Base-by-base conservation (phyloP, 2,113 vertebrate species). In the Oxygymnocypris stewartii region DNA sequence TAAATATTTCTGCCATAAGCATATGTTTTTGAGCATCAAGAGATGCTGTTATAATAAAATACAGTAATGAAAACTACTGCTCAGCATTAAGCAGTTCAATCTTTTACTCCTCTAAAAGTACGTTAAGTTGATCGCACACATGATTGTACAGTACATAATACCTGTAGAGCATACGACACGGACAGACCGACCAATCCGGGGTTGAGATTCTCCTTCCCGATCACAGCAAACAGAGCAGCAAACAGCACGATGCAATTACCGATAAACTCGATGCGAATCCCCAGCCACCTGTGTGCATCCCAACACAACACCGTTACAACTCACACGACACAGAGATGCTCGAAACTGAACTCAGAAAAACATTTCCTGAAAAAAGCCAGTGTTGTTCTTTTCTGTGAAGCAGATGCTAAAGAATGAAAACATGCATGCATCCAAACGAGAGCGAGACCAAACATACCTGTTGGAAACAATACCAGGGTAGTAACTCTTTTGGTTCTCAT, bases 241-340 rank as follows among this genome's bases (percentile, higher is more conserved):
- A 99, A 99, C 86, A 99, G 88, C 84, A 99, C 98, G 0, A 99
- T 92, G 73, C 96, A 99, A 91, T 96, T 99, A 9, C 98, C 98
- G 65, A 99, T 95, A 84, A 97, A 98, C 88, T 99, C 98, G 0
- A 99, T 95, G 0, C 95, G 94, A 74, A 99, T 73, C 0, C 97
- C 96, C 51, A 99, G 93, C 98, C 98, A 99, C 94, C 98, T 99
- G 94, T 44, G 42, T 16, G n/a, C 81, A 88, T 67, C 67, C 80
- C 69, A 86, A 87, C 2, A 69, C 0, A 82, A 79, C 14, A 77
- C 12, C 18, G 80, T 84, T 44, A 82, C 25, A 31, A 49, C 79
- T 44, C 31, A 51, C 35, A 73, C 37, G 1, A 23, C 14, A 4
- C 7, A 59, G 23, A 14, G 5, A 31, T 5, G 61, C 63, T 65